Base-by-base conservation (phyloP, 2,113 vertebrate species). In the Tenrec ecaudatus region DNA sequence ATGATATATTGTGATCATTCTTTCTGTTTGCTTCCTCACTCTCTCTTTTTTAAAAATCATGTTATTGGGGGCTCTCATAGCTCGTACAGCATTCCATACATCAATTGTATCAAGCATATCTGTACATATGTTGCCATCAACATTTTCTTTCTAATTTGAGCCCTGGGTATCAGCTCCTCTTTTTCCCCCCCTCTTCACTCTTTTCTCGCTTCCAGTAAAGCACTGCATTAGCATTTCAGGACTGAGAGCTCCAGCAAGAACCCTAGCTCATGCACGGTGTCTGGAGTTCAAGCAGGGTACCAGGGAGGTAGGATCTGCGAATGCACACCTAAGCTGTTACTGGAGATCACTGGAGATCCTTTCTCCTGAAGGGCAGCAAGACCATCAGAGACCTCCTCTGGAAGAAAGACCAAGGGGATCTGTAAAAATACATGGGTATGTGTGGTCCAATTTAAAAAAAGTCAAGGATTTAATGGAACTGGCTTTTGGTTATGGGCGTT, bases 171-270 rank as follows among this genome's bases (percentile, higher is more conserved):
- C 47, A 5, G 47, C 47, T 10, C 47, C 47, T 53, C 47, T 53
- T 53, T 53, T 53, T 53, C 11, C 47, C 47, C 47, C 11, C 47
- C 12, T 53, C 9, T 53, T 53, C 47, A 53, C 4, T 10, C 47
- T 53, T 53, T 53, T 53, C 47, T 53, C 47, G n/a, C 2, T 16
- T 25, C 76, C 16, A 62, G 27, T 27, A 12, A 64, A 82, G 68
- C 6, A 29, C 76, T 82, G 6, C 3, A 0, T 57, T 53, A n/a
- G 43, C 36, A 27, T 85, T 78, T 78, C 73, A 40, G 43, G 80
- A 71, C 0, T 1, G 4, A 40, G 2, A 53, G 47, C 9, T 53
- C 47, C 6, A 0, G 4, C 66, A 62, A 25, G n/a, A 75, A 3
- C 9, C 73, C 31, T 16, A 1, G n/a, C 58, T 78, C 84, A 12